A percentile compares a stretch with the other conserved stretches of the same genome.
Conservation (phyloP, 2,113 vertebrate genomes). For the Heterocephalus glaber region DNA sequence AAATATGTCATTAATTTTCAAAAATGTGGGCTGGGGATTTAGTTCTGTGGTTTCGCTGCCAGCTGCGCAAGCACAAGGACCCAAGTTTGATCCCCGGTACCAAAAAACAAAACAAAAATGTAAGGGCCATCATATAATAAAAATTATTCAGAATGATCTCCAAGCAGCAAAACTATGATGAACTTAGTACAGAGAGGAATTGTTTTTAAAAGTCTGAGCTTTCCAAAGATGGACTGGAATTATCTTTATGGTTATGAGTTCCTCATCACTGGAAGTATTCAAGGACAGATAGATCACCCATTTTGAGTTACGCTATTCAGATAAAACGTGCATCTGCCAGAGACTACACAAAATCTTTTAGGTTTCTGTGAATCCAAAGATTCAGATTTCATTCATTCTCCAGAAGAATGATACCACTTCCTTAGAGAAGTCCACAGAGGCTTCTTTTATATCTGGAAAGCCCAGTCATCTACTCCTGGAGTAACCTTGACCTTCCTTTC, state of each 20-base stretch:
- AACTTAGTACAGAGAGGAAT: background rate
- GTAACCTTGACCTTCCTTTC: background rate
- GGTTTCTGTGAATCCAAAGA: background rate
- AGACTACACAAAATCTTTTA: background rate
- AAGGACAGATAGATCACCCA: background rate
- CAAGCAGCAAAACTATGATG: background rate
- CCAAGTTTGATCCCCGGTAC: too few species aligned
- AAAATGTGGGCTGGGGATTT: too few species aligned
- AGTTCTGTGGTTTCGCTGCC: too few species aligned
- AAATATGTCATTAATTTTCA: background rate
- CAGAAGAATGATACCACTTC: slow-evolving; percentile 6
- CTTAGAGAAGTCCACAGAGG: background rate
- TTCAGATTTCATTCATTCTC: background rate
- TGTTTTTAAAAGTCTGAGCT: background rate
- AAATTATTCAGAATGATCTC: background rate
- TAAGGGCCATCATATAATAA: background rate
- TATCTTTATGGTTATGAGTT: background rate
- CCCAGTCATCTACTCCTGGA: background rate
- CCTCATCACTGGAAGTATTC: background rate
- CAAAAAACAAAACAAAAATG: too few species aligned
- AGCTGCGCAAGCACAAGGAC: too few species aligned
- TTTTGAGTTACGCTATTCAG: background rate
- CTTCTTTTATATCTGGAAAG: background rate
- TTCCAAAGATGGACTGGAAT: background rate
- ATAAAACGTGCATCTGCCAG: background rate